Percentiles rank a stretch among this genome's conserved stretches.
Conservation (phyloP, 2,113 vertebrate species). For the Dasyurus viverrinus region DNA sequence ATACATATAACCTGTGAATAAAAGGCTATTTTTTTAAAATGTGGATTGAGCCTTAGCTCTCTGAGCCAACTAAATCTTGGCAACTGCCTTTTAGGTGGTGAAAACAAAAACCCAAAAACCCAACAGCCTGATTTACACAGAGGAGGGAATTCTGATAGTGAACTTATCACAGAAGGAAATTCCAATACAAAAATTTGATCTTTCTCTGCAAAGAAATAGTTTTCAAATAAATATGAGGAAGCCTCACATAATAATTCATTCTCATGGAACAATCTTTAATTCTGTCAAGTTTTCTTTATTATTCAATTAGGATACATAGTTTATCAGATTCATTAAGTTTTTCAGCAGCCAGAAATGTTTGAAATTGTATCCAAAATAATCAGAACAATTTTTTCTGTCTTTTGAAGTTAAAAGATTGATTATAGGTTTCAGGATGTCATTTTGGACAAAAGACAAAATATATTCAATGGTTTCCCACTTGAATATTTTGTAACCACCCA, state of each 20-base stretch:
- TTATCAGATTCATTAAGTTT: slow-evolving; percentile 92
- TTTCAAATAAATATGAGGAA: slow-evolving; percentile 87
- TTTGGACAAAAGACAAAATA: slow-evolving; percentile 90
- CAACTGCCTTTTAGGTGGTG: too few species aligned
- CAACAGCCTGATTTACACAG: too few species aligned
- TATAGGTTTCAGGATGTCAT: slow-evolving; percentile 88
- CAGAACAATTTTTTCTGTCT: slow-evolving; percentile 90
- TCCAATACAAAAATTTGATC: slow-evolving; percentile 81
- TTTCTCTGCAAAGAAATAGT: slow-evolving; percentile 88
- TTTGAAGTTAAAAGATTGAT: slow-evolving; percentile 88
- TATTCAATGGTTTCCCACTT: slow-evolving; percentile 92
- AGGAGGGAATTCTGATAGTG: too few species aligned
- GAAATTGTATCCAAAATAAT: slow-evolving; percentile 92
- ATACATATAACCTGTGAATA: too few species aligned
- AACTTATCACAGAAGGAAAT: slow-evolving; percentile 60
- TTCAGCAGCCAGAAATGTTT: slow-evolving; percentile 90
- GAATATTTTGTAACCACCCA: slow-evolving; percentile 92
- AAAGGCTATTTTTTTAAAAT: too few species aligned
- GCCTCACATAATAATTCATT: slow-evolving; percentile 92
- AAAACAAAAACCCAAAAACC: too few species aligned
- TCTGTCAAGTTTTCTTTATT: slow-evolving; percentile 91
- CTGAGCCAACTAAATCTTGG: too few species aligned
- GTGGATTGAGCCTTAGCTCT: too few species aligned
- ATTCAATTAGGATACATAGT: slow-evolving; percentile 90
- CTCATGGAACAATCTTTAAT: slow-evolving; percentile 92